Conservation (phyloP, 2,797 vertebrate species). For the Hypotaenidia okinawae region DNA sequence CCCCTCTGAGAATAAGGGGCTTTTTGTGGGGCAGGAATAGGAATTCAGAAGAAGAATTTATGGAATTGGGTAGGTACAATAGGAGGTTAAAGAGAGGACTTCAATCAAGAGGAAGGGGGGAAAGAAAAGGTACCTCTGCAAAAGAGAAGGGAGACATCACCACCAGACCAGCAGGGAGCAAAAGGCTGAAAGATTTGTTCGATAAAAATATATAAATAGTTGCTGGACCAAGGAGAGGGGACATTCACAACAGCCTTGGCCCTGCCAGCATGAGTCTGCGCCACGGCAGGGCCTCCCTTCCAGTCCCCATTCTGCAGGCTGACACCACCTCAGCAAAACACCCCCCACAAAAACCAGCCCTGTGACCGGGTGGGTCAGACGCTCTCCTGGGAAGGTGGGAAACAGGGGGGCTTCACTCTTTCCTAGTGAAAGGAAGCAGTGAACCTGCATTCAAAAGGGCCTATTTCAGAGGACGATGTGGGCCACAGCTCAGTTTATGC, state of each 20-base stretch:
- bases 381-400: neutral
- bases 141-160: neutral
- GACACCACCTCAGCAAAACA: neutral
- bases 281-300: neutral
- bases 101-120: neutral
- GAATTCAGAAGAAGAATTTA: slow-evolving; percentile 45
- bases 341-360: neutral
- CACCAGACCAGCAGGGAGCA: neutral
- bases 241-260: rapidly evolving
- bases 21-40: slow-evolving; percentile 44
- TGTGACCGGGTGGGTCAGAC: neutral
- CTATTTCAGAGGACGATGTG: neutral
- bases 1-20: slow-evolving; percentile 46
- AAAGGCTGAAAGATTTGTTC: neutral
- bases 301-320: neutral
- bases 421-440: neutral
- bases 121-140: neutral
- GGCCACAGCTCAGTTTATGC: rapidly evolving
- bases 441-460: neutral
- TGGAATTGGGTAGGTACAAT: slow-evolving; percentile 43
- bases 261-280: rapidly evolving
- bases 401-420: neutral
- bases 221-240: neutral
- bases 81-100: neutral
- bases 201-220: neutral